phyloP scores from a whole-genome alignment of 1,140 invertebrate genomes.

The Drosophila bipectinata region DNA sequence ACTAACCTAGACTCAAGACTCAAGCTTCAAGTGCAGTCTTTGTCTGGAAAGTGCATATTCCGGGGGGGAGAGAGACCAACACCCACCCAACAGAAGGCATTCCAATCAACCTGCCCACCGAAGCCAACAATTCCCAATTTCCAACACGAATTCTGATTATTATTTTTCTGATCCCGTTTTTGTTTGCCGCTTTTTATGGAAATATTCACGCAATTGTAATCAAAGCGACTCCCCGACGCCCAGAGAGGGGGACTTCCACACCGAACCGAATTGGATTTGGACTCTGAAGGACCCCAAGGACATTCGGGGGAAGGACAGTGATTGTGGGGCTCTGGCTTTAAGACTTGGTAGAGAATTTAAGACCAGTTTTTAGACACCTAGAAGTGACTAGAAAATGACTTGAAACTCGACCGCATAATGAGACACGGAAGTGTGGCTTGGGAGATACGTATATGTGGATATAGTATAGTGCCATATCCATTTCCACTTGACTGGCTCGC shows the following conservation, averaged over 20 bases:
- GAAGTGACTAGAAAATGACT: not conserved
- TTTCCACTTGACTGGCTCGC: not conserved
- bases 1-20: slow-evolving; percentile 12
- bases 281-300: slow-evolving; percentile 9
- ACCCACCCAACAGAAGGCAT: slow-evolving; percentile 63
- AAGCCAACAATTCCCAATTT: slow-evolving; percentile 31
- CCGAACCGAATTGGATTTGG: slow-evolving; percentile 23
- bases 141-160: slow-evolving; percentile 57
- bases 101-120: slow-evolving; percentile 38
- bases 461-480: not conserved
- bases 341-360: no score
- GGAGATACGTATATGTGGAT: no score
- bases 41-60: slow-evolving; percentile 31
- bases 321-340: not conserved
- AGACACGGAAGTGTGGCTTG: not conserved
- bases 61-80: slow-evolving; percentile 22
- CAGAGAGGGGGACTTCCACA: slow-evolving; percentile 13
- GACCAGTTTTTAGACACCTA: not conserved
- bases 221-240: slow-evolving; percentile 36
- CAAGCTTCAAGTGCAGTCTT: slow-evolving; percentile 1
- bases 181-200: slow-evolving; percentile 16
- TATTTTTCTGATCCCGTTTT: slow-evolving; percentile 35
- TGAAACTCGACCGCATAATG: not conserved
- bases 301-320: not conserved
- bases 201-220: slow-evolving; percentile 44